These are phyloP conservation scores for Mormyrus lacerda DNA, from an alignment of 2,113 vertebrate species.

Conservation along the genomic window DNA sequence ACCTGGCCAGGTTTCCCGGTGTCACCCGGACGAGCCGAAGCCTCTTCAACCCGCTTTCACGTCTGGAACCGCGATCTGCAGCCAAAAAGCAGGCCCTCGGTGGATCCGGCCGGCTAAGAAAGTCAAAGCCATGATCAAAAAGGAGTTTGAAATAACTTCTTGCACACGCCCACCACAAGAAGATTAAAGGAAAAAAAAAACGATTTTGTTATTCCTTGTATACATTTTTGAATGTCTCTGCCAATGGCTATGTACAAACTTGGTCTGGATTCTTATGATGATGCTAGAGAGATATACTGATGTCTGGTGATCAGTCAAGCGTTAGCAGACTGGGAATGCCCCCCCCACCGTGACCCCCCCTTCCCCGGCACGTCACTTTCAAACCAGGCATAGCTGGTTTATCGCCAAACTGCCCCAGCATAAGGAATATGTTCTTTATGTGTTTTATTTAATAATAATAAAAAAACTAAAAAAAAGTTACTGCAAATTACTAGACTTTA, in stretches of 20 bases:
- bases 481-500: background rate
- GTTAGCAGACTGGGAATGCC: background rate
- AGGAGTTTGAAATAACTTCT: conserved; percentile 20
- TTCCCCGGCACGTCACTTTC: background rate
- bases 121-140: conserved; percentile 17
- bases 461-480: background rate
- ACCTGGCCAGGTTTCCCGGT: background rate
- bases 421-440: background rate
- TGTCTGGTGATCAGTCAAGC: conserved; percentile 3
- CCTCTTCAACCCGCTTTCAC: background rate
- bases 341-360: no score
- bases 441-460: background rate
- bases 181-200: conserved; percentile 25
- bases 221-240: conserved; percentile 4
- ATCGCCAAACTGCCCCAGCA: background rate
- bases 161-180: conserved; percentile 21
- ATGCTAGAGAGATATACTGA: background rate
- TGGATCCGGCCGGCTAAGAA: background rate
- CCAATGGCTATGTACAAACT: background rate
- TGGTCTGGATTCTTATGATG: background rate
- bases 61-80: background rate
- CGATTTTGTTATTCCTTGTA: conserved; percentile 15
- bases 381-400: background rate
- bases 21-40: background rate
- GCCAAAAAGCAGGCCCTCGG: background rate